phyloP scores from a whole-genome alignment of 2,888 invertebrate species.

The Cecidostiba fungosa region DNA sequence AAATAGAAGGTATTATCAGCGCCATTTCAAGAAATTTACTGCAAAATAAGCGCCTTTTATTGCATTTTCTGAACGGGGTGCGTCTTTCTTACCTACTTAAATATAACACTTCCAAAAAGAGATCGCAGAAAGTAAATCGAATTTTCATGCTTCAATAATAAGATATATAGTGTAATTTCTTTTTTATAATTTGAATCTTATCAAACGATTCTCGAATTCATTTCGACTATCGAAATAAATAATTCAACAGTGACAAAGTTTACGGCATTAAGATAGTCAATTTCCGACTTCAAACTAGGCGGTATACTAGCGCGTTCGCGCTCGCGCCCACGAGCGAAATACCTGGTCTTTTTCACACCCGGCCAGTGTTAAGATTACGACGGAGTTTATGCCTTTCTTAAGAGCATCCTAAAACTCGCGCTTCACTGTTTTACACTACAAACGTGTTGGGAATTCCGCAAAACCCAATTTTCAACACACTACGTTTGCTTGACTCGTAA shows the following conservation, averaged over 20 bases:
- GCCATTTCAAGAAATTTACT: neutral
- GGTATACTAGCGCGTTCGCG: neutral
- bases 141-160: too few relatives aligned
- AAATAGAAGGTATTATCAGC: neutral
- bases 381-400: neutral
- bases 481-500: neutral
- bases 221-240: neutral
- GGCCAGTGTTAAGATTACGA: neutral
- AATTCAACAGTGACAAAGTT: neutral
- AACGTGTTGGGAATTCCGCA: neutral
- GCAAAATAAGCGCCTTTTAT: neutral
- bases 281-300: neutral
- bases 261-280: neutral
- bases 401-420: constrained; percentile 9
- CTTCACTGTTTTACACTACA: neutral
- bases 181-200: too few relatives aligned
- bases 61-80: neutral
- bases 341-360: neutral
- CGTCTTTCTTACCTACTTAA: neutral
- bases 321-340: neutral
- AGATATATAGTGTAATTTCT: too few relatives aligned
- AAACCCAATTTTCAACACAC: neutral
- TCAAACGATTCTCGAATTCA: neutral
- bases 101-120: neutral
- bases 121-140: neutral